A percentile compares a stretch with the other conserved stretches of the same genome.
These are phyloP conservation scores for Ochropleura plecta DNA, from an alignment of 2,888 invertebrate species.

Conservation along the genomic window DNA sequence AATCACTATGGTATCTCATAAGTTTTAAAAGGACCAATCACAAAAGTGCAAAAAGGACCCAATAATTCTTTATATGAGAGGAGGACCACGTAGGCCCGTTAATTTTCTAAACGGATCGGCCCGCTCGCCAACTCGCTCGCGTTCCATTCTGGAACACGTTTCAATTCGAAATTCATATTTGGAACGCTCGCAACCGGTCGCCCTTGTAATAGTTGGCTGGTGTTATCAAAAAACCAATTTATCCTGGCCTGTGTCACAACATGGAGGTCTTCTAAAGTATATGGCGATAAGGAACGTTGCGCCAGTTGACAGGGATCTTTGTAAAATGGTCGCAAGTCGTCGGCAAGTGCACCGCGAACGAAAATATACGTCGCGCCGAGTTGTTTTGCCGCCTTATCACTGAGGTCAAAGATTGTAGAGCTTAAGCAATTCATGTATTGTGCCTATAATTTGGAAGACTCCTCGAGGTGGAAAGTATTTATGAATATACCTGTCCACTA, in stretches of 20 bases:
- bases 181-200: constrained; percentile 89
- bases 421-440: constrained; percentile 19
- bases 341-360: constrained; percentile 90
- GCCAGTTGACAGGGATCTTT: constrained; percentile 78
- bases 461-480: constrained; percentile 22
- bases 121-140: constrained; percentile 70
- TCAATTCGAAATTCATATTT: constrained; percentile 88
- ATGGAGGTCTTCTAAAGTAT: constrained; percentile 66
- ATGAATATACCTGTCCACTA: not conserved
- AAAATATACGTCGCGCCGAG: constrained; percentile 90
- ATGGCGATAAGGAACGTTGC: constrained; percentile 67
- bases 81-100: constrained; percentile 58
- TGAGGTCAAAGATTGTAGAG: constrained; percentile 79
- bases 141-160: constrained; percentile 85
- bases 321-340: constrained; percentile 81
- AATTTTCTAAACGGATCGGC: constrained; percentile 67
- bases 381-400: constrained; percentile 91
- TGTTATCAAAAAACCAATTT: constrained; percentile 86
- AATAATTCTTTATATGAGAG: constrained; percentile 36
- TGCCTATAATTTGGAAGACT: constrained; percentile 60
- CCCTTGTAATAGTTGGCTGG: constrained; percentile 91
- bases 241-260: constrained; percentile 76
- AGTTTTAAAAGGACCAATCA: not conserved
- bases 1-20: not conserved
- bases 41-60: constrained; percentile 24